A percentile compares a stretch with the other conserved stretches of the same genome.
phyloP scores from a whole-genome alignment of 2,797 vertebrate species.

The Epinephelus malabaricus region DNA sequence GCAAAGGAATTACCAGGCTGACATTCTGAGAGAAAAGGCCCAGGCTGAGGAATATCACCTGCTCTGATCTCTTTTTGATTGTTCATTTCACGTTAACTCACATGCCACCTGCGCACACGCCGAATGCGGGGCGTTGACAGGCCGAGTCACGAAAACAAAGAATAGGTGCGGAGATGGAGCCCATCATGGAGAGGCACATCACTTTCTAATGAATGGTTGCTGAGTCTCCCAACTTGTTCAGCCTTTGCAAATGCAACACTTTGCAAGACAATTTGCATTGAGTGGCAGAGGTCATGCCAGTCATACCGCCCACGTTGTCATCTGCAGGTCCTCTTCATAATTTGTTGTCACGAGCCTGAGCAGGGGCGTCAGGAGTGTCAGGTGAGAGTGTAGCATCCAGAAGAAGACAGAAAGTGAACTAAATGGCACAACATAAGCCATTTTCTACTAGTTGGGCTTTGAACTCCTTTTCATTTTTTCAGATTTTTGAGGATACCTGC shows the following conservation, averaged over 20 bases:
- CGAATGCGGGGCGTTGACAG: slow-evolving; percentile 43
- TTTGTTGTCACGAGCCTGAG: slow-evolving; percentile 39
- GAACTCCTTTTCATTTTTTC: slow-evolving; percentile 6
- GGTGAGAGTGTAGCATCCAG: slow-evolving; percentile 5
- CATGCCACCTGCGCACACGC: slow-evolving; percentile 76
- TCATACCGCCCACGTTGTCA: slow-evolving; percentile 2
- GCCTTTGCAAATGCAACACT: slow-evolving; percentile 55
- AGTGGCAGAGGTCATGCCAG: slow-evolving; percentile 57
- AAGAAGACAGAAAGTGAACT: not conserved
- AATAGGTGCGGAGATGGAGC: slow-evolving; percentile 39
- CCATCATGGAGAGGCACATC: slow-evolving; percentile 32
- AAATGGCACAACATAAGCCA: not conserved
- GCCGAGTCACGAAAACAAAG: slow-evolving; percentile 40
- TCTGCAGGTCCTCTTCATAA: slow-evolving; percentile 43
- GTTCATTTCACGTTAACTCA: slow-evolving; percentile 74
- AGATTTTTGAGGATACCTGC: slow-evolving; percentile 23
- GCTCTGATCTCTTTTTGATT: slow-evolving; percentile 79
- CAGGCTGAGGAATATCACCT: slow-evolving; percentile 61
- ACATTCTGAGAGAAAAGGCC: slow-evolving; percentile 72
- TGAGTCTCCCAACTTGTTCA: slow-evolving; percentile 30
- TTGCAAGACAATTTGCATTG: slow-evolving; percentile 55
- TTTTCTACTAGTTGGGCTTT: slow-evolving; percentile 22
- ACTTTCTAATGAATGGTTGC: slow-evolving; percentile 64
- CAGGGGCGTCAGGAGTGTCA: slow-evolving; percentile 26
- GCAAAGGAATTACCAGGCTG: slow-evolving; percentile 73